phyloP scores from a whole-genome alignment of 2,113 vertebrate genomes.

The Brachypodius melanocephalos region DNA sequence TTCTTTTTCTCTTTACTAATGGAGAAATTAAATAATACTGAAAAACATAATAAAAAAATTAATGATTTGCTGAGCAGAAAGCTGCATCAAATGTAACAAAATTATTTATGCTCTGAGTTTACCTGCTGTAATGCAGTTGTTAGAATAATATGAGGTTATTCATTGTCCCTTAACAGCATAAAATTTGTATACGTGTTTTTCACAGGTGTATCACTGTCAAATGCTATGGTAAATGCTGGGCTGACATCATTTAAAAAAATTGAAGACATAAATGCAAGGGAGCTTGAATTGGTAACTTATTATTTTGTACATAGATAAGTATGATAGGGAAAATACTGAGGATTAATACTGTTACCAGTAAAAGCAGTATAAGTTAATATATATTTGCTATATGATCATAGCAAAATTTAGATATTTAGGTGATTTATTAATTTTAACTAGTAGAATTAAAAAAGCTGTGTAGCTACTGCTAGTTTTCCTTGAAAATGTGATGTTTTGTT shows the following conservation, averaged over 20 bases:
- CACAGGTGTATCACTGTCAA: slow-evolving; percentile 87
- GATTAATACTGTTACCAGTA: neutral
- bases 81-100: neutral
- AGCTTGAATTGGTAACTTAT: slow-evolving; percentile 89
- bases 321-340: neutral
- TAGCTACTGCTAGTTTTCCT: neutral
- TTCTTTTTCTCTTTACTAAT: neutral
- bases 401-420: neutral
- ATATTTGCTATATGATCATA: neutral
- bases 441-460: neutral
- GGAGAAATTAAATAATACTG: neutral
- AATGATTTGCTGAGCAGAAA: neutral
- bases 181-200: slow-evolving; percentile 17
- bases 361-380: neutral
- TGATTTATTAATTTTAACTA: neutral
- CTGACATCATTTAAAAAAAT: slow-evolving; percentile 94
- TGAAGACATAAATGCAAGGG: slow-evolving; percentile 87
- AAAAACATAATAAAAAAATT: neutral
- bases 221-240: slow-evolving; percentile 92
- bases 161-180: neutral
- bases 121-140: neutral
- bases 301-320: neutral
- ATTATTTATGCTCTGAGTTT: neutral
- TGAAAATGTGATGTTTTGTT: neutral
- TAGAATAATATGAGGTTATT: slow-evolving; percentile 20